Percentiles rank a stretch among this genome's conserved stretches.
phyloP scores from a whole-genome alignment of 2,888 invertebrate species.

The Cephus nigrinus region DNA sequence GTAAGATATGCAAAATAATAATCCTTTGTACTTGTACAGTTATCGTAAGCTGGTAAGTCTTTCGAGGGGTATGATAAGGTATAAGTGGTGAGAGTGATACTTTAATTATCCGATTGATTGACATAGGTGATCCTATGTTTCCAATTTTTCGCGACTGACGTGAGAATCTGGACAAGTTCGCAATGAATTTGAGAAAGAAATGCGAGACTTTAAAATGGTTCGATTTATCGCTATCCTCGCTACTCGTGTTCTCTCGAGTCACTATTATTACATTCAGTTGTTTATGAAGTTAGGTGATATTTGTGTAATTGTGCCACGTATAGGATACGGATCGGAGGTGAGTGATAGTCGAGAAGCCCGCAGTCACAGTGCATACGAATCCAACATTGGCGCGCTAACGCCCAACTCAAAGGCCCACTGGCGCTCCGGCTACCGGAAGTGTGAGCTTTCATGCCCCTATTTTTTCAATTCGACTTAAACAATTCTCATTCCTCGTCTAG shows the following conservation, averaged over 20 bases:
- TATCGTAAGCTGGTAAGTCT: background rate
- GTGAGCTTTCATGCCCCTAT: conserved; percentile 61
- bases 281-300: background rate
- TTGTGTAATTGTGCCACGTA: conserved; percentile 23
- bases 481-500: background rate
- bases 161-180: no score
- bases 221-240: background rate
- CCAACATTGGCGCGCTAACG: conserved; percentile 65
- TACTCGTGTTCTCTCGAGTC: background rate
- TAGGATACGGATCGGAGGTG: conserved; percentile 81
- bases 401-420: conserved; percentile 68
- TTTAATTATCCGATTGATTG: background rate
- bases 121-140: background rate
- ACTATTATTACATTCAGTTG: background rate
- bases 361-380: conserved; percentile 70
- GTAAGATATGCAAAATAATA: conserved; percentile 54
- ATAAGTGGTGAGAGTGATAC: background rate
- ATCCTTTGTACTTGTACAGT: background rate
- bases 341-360: conserved; percentile 75
- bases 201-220: background rate
- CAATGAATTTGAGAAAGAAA: no score
- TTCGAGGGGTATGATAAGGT: background rate
- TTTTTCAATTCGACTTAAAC: background rate
- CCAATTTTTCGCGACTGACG: no score
- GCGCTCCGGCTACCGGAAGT: conserved; percentile 74